Conservation (phyloP, 2,888 invertebrate genomes). For the Aethes cnicana region DNA sequence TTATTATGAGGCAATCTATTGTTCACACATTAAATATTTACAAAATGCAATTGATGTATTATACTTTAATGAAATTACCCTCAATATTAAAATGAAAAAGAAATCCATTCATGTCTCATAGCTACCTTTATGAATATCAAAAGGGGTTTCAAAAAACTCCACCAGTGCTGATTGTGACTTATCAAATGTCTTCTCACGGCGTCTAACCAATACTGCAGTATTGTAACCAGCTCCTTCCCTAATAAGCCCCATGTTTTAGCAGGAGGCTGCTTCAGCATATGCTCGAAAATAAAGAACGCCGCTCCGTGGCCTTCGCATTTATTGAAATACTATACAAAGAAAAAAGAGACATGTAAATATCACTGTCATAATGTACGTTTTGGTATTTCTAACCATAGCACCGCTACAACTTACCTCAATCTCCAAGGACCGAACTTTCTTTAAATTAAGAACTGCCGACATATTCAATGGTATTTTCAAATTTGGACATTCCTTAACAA, state of each 20-base stretch:
- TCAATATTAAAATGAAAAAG: too few species aligned
- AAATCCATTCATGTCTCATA: too few species aligned
- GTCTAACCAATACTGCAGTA: slow-evolving; percentile 64
- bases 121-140: slow-evolving; percentile 57
- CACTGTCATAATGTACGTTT: too few species aligned
- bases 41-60: too few species aligned
- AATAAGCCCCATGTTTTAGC: slow-evolving; percentile 60
- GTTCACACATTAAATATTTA: too few species aligned
- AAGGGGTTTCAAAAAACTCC: slow-evolving; percentile 57
- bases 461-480: slow-evolving; percentile 54
- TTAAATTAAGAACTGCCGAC: slow-evolving; percentile 55
- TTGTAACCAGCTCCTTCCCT: slow-evolving; percentile 52
- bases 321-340: slow-evolving; percentile 53
- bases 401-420: slow-evolving; percentile 52
- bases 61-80: too few species aligned
- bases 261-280: slow-evolving; percentile 50
- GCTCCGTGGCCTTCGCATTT: slow-evolving; percentile 60
- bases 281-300: slow-evolving; percentile 53
- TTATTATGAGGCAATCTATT: too few species aligned
- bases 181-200: slow-evolving; percentile 57
- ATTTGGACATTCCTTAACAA: slow-evolving; percentile 41
- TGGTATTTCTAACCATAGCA: background rate
- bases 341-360: background rate
- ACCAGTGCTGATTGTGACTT: slow-evolving; percentile 54
- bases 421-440: slow-evolving; percentile 59